Percentiles rank a stretch among this genome's conserved stretches.
Evolutionary conservation across 2,797 vertebrate genomes (phyloP).

Genomic region (Spea hammondii): DNA sequence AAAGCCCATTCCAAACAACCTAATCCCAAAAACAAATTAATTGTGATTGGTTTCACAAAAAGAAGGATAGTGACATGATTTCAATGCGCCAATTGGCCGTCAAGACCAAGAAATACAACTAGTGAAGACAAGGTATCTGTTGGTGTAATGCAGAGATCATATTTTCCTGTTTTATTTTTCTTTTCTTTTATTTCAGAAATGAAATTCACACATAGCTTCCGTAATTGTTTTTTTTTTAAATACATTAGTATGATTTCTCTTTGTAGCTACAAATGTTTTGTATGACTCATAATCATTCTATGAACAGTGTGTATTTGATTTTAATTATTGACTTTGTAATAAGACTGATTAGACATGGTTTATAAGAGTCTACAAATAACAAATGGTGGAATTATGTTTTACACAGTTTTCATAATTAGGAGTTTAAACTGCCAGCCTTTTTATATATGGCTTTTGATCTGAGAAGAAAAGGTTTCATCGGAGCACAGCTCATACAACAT

Average conservation of each 20-base stretch:
- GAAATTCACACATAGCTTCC: neutral
- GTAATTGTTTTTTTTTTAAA: conserved; percentile 8
- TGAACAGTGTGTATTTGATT: conserved; percentile 24
- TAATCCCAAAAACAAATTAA: no score
- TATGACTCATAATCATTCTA: conserved; percentile 23
- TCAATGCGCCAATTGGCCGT: no score
- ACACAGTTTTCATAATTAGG: conserved; percentile 18
- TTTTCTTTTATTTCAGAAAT: neutral
- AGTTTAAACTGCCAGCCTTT: conserved; percentile 8
- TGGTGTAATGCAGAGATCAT: conserved; percentile 11
- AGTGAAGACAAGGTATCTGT: no score
- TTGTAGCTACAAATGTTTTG: conserved; percentile 33
- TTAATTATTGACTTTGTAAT: conserved; percentile 45
- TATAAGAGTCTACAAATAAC: conserved; percentile 21
- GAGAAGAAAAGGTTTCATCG: conserved; percentile 1
- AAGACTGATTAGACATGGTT: conserved; percentile 20
- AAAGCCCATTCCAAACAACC: no score
- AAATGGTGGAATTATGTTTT: conserved; percentile 16
- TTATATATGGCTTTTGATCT: conserved; percentile 9
- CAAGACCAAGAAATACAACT: no score
- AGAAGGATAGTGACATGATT: no score
- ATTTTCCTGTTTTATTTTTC: conserved; percentile 31
- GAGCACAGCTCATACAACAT: neutral
- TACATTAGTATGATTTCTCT: conserved; percentile 15
- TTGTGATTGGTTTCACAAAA: no score